Evolutionary conservation across 2,113 vertebrate genomes (phyloP), one percentile per base, ranked within the genome.

Genomic region (Ahaetulla prasina): DNA sequence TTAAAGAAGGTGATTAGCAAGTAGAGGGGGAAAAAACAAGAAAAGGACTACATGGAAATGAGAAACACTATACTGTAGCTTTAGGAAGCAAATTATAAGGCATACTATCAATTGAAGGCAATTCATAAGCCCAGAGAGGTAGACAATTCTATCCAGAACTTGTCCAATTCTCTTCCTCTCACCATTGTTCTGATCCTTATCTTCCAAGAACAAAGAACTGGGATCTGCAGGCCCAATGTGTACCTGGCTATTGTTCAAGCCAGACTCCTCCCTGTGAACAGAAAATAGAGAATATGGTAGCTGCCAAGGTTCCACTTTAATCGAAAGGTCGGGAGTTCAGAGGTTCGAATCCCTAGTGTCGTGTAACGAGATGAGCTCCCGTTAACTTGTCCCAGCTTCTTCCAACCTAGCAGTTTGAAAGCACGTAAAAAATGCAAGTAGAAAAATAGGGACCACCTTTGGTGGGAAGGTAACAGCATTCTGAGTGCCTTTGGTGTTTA

Each of bases 211-310:
- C 43, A 98, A 97, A 2, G 96, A 63, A 1, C 96, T 89, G 0
- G 98, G 97, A 91, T 99, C 98, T 0, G 98, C 97, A 91, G 98
- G 96, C 0, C 95, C 97, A 60, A 98, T 96, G 14, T 98, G 98
- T 10, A 97, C 98, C 27, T 98, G 98, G 86, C 98, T 98, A 94
- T 96, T 97, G 60, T 97, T 98, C 54, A 98, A 89, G 2, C 98
- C 97, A 5, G 97, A 96, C 3, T 99, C 98, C 25, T 99, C 98
- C 96, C 99, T 99, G 96, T 85, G 90, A 54, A 63, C 20, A 68
- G 35, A 93, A 68, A 93, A 16, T 16, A 85, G 88, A 95, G 96
- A 1, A 12, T 35, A 18, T 7, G 9, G 45, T 35, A 30, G 60
- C 49, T 8, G 45, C 43, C 22, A 45, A 63, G 20, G 8, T 35